A percentile compares a stretch with the other conserved stretches of the same genome.
Conservation (phyloP, 2,888 invertebrate genomes). For the Malachius bipustulatus region DNA sequence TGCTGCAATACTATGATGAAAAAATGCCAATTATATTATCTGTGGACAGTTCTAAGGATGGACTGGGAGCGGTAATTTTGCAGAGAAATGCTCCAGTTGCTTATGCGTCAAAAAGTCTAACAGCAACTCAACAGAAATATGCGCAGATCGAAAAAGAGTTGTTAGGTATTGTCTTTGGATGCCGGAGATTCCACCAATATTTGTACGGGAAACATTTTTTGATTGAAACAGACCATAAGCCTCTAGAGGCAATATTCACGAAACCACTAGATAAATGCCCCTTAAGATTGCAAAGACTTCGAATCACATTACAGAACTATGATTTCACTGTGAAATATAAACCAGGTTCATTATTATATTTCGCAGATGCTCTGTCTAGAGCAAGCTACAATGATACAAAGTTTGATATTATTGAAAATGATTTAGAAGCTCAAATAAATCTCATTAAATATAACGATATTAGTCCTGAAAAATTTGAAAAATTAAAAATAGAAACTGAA, state of each 20-base stretch:
- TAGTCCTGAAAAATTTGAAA: conserved; percentile 1
- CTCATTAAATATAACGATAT: no score
- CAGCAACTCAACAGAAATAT: conserved; percentile 8
- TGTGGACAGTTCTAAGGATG: conserved; percentile 17
- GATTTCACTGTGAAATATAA: conserved; percentile 7
- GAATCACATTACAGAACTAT: conserved; percentile 6
- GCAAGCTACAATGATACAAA: no score
- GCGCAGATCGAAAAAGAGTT: conserved; percentile 10
- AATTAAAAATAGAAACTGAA: background rate
- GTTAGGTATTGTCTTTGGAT: conserved; percentile 9
- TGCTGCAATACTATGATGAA: conserved; percentile 11
- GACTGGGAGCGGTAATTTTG: conserved; percentile 18
- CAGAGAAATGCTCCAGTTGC: conserved; percentile 22
- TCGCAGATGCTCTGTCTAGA: no score
- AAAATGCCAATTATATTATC: conserved; percentile 14
- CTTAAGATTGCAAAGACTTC: conserved; percentile 8
- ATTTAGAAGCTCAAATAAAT: no score
- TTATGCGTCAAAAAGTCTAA: conserved; percentile 18
- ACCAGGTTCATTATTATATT: conserved; percentile 19
- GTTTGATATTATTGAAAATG: no score
- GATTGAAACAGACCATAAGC: conserved; percentile 8
- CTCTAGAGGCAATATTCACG: conserved; percentile 2
- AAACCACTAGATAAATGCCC: conserved; percentile 8
- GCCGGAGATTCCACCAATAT: conserved; percentile 9
- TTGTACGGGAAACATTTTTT: conserved; percentile 7